These are phyloP conservation scores for Amitus sp. DNA, from an alignment of 2,888 invertebrate species.

Conservation along the genomic window DNA sequence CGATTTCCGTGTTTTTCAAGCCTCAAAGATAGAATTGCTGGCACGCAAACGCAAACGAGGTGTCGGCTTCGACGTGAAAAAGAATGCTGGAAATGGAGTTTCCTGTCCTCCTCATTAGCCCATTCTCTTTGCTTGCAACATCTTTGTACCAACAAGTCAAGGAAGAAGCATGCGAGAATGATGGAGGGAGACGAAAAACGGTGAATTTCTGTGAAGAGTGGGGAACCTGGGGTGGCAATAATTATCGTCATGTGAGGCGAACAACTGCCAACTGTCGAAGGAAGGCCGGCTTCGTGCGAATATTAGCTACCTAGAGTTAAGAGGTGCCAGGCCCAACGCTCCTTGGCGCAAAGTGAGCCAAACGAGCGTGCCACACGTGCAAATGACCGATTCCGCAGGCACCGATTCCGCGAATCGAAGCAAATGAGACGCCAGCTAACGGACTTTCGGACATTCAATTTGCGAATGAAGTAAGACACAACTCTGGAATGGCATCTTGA, in stretches of 20 bases:
- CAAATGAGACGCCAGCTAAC: background rate
- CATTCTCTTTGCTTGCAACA: background rate
- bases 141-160: slow-evolving; percentile 15
- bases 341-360: slow-evolving; percentile 25
- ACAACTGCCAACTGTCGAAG: slow-evolving; percentile 24
- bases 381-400: slow-evolving; percentile 7
- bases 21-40: background rate
- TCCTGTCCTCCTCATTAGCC: background rate
- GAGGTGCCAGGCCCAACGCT: slow-evolving; percentile 20
- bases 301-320: slow-evolving; percentile 25
- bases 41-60: slow-evolving; percentile 30
- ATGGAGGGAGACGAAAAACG: slow-evolving; percentile 9
- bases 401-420: background rate
- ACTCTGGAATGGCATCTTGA: no score
- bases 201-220: slow-evolving; percentile 22
- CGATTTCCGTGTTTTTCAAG: slow-evolving; percentile 5
- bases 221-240: slow-evolving; percentile 22
- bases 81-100: slow-evolving; percentile 1
- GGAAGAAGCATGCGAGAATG: background rate
- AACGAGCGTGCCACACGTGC: slow-evolving; percentile 18
- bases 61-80: slow-evolving; percentile 26
- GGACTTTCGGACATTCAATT: background rate
- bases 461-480: background rate
- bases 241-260: slow-evolving; percentile 32
- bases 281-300: slow-evolving; percentile 9